Base-by-base conservation (phyloP, 2,113 vertebrate species). In the Pyrgilauda ruficollis region DNA sequence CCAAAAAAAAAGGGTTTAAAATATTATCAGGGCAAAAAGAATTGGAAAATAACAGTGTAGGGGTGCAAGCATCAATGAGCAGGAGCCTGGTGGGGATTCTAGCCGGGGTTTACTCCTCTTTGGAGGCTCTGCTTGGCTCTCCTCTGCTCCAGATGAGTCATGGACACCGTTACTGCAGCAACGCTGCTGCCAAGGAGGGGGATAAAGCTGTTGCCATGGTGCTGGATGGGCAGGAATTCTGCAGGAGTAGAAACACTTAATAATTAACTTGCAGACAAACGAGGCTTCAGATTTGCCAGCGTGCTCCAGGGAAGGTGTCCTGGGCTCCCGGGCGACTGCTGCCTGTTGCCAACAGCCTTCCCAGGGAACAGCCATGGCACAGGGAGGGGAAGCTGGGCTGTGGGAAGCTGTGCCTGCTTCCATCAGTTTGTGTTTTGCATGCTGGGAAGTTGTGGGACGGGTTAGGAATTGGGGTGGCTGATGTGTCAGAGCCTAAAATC, bases 141-240 rank as follows among this genome's bases (percentile, higher is more conserved):
- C 14, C 59, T 88, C 52, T 95, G 89, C 62, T 85, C 96, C 87
- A 95, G 85, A 95, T 96, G 92, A 97, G 85, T 95, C 92, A 91
- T 93, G 91, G 95, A 75, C 96, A 95, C 88, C 75, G 95, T 97
- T 97, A 90, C 97, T 94, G 97, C 94, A 96, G 96, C 94, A 97
- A 97, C 90, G 56, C 88, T 77, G 91, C 96, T 97, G 96, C 91
- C 96, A 87, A 93, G 84, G 92, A 95, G 95, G 88, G 87, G 92
- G 97, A 96, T 95, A 84, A 91, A 96, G 72, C 89, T 83, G 97
- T 97, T 97, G 96, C 97, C 95, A 96, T 97, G 96, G 97, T 87
- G 85, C 96, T 85, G 93, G 95, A 87, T 85, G 91, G 95, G 96
- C 84, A 97, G 93, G 94, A 97, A 96, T 96, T 93, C 95, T 96